Evolutionary conservation across 2,888 invertebrate genomes (phyloP).

Genomic region (Caenorhabditis wallacei): DNA sequence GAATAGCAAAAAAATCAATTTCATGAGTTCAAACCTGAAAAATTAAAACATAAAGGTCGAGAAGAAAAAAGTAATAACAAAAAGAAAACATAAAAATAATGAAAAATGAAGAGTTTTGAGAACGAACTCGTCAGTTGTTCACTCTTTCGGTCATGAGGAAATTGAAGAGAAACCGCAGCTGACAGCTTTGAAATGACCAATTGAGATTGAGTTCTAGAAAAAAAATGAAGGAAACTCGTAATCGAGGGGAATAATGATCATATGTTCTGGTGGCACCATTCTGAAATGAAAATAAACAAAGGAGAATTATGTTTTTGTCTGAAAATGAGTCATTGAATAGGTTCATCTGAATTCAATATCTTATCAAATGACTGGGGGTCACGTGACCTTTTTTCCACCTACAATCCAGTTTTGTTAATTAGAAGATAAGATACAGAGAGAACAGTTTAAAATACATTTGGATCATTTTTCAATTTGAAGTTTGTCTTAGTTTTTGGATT

Average conservation of each 20-base stretch:
- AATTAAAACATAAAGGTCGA: slow-evolving; percentile 9
- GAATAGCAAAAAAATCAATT: slow-evolving; percentile 11
- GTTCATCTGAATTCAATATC: not conserved
- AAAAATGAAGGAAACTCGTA: not conserved
- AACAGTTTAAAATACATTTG: slow-evolving; percentile 4
- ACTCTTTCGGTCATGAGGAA: slow-evolving; percentile 27
- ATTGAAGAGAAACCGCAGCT: slow-evolving; percentile 18
- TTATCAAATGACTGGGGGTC: slow-evolving; percentile 1
- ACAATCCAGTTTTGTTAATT: slow-evolving; percentile 10
- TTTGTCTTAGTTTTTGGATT: too few relatives aligned
- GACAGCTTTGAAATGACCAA: slow-evolving; percentile 33
- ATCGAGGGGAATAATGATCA: too few relatives aligned
- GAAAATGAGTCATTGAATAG: not conserved
- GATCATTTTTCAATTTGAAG: not conserved
- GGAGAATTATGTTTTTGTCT: not conserved
- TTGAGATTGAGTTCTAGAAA: not conserved
- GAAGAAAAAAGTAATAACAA: slow-evolving; percentile 41
- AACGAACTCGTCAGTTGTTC: slow-evolving; percentile 53
- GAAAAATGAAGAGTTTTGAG: slow-evolving; percentile 19
- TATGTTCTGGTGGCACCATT: too few relatives aligned
- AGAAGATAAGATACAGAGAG: not conserved
- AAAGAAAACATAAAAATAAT: slow-evolving; percentile 22
- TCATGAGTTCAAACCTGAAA: slow-evolving; percentile 22
- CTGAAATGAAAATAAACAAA: not conserved
- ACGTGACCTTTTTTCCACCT: not conserved